Conservation (phyloP, 2,888 invertebrate genomes). For the Chrysina gloriosa region DNA sequence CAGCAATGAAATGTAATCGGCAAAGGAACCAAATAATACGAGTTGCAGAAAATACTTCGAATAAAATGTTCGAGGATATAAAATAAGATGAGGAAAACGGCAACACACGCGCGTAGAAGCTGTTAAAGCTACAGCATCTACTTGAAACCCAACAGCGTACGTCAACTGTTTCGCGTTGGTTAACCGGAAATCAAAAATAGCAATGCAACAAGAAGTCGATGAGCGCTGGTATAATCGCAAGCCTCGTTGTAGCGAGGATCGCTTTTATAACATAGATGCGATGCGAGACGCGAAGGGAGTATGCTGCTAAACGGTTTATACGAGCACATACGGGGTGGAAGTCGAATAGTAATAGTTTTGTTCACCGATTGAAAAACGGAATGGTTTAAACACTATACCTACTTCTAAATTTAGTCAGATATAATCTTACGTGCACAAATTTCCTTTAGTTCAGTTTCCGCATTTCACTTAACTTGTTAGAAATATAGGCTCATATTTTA, state of each 20-base stretch:
- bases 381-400: too few species aligned
- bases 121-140: slow-evolving; percentile 9
- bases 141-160: background rate
- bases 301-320: too few species aligned
- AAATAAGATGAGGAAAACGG: background rate
- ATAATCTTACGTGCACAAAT: too few species aligned
- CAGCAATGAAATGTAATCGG: background rate
- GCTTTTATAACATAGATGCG: background rate
- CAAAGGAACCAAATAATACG: background rate
- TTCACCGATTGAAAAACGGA: too few species aligned
- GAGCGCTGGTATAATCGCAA: slow-evolving; percentile 42
- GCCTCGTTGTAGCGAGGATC: slow-evolving; percentile 3
- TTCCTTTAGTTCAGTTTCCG: too few species aligned
- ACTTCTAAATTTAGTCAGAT: too few species aligned
- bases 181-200: slow-evolving; percentile 50
- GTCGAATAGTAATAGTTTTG: background rate
- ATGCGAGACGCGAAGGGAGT: slow-evolving; percentile 18
- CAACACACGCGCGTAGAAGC: background rate
- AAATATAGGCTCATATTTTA: too few species aligned
- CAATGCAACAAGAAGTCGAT: slow-evolving; percentile 42
- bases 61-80: background rate
- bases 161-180: slow-evolving; percentile 20
- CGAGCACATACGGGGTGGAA: slow-evolving; percentile 9
- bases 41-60: too few species aligned
- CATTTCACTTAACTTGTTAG: too few species aligned